phyloP scores from a whole-genome alignment of 2,113 vertebrate species.

The Willisornis vidua region DNA sequence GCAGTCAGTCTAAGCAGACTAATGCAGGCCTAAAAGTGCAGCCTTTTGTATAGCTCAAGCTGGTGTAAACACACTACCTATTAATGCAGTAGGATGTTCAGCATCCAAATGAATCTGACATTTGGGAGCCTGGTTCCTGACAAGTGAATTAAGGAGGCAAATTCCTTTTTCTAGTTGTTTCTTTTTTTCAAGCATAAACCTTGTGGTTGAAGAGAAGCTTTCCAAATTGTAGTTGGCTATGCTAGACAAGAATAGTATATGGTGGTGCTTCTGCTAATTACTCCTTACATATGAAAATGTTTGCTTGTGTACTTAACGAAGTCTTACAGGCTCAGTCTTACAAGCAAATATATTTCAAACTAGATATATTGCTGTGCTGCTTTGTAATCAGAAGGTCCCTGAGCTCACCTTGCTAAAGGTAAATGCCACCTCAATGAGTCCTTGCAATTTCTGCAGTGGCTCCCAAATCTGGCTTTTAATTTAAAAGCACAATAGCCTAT shows the following conservation, averaged over 20 bases:
- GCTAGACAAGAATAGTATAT: background rate
- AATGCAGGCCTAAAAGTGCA: background rate
- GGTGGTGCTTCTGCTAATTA: background rate
- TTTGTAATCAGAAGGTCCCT: background rate
- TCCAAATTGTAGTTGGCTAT: background rate
- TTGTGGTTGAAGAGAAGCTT: background rate
- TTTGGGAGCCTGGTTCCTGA: background rate
- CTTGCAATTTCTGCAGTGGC: background rate
- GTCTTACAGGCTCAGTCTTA: background rate
- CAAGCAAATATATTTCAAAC: background rate
- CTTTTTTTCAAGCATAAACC: background rate
- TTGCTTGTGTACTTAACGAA: background rate
- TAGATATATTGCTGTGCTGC: background rate
- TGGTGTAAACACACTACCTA: background rate
- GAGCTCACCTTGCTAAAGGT: background rate
- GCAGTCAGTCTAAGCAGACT: background rate
- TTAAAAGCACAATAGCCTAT: background rate
- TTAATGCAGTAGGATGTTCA: background rate
- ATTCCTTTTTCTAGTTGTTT: background rate
- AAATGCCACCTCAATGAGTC: background rate
- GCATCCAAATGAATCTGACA: background rate
- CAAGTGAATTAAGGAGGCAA: background rate
- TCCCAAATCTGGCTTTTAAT: background rate
- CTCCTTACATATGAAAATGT: background rate
- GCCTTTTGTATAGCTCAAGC: background rate